Evolutionary conservation across 35 echinoderm and acorn worm species (phyloP).

Genomic region (Amphiura filiformis): DNA sequence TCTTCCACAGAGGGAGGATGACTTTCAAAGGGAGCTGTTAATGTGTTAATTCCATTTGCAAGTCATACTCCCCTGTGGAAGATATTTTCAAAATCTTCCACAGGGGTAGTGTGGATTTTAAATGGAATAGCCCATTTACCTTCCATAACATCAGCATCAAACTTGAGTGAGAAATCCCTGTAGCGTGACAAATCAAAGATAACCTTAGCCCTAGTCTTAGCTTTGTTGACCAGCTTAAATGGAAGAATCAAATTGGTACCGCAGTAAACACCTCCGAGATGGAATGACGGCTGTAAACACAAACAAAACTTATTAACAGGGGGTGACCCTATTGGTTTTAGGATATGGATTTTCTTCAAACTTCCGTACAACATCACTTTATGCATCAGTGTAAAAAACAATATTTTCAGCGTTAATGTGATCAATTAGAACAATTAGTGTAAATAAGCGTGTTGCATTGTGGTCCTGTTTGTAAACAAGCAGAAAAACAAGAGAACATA

Average conservation of each 20-base stretch:
- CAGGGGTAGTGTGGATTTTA: too few relatives aligned
- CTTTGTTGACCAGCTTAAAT: constrained; percentile 90
- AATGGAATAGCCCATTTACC: too few relatives aligned
- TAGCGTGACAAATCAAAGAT: constrained; percentile 91
- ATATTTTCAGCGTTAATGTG: too few relatives aligned
- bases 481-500: neutral
- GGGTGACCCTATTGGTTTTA: too few relatives aligned
- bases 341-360: too few relatives aligned
- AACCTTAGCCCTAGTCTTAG: constrained; percentile 79
- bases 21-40: too few relatives aligned
- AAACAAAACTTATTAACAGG: neutral
- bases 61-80: too few relatives aligned
- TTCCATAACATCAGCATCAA: constrained; percentile 98
- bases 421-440: neutral
- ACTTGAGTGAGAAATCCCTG: constrained; percentile 86
- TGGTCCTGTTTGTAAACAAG: neutral
- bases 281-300: constrained; percentile 77
- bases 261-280: constrained; percentile 93
- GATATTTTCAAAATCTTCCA: too few relatives aligned
- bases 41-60: too few relatives aligned
- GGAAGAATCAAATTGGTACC: constrained; percentile 71
- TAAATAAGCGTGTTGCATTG: neutral
- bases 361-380: too few relatives aligned
- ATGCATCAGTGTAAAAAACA: too few relatives aligned
- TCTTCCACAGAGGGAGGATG: too few relatives aligned